Evolutionary conservation across 1,140 invertebrate species (phyloP), one percentile per base, ranked within the genome.

Genomic region (Diorhabda sublineata): DNA sequence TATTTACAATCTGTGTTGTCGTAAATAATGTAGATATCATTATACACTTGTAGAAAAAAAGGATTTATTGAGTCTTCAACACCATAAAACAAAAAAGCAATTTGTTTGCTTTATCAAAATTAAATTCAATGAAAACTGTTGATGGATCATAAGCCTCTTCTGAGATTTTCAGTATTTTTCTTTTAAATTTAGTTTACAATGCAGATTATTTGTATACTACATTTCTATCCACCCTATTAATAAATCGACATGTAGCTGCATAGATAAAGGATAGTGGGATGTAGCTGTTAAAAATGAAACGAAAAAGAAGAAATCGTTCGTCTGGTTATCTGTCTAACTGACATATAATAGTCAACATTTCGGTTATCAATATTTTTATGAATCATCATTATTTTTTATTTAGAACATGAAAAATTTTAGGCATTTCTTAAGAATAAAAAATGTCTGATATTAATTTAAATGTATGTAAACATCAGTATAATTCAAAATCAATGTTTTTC

Each of bases 401-500:
- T 57, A 42, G 52, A 64, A 64, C 52, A 64, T 64, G 63, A 64
- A 56, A 64, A 26, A 2, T 56, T 45, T 26, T 5, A 64, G n/a
- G 45, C 8, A 47, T 64, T 41, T 4, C 3, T 57, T 6, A 3
- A 41, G 42, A 64, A n/a, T 42, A 64, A 63, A 70, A 63, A 67
- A 70, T 70, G 69, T 70, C 69, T 67, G 69, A 70, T 57, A 61
- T 67, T 58, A 62, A 70, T 67, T 41, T 67, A 58, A 70, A 61
- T 58, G 69, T 70, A 56, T 47, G 69, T 68, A 47, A 43, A 2
- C 52, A 11, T 6, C 41, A 45, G 41, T 8, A 45, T 8, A 60
- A 60, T 42, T 42, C 8, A 7, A 2, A 8, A 60, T 60, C 52
- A 7, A n/a, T 7, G 6, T 56, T 59, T 26, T 26, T 26, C 5